Evolutionary conservation across 2,113 vertebrate genomes (phyloP).

Genomic region (Egretta garzetta): DNA sequence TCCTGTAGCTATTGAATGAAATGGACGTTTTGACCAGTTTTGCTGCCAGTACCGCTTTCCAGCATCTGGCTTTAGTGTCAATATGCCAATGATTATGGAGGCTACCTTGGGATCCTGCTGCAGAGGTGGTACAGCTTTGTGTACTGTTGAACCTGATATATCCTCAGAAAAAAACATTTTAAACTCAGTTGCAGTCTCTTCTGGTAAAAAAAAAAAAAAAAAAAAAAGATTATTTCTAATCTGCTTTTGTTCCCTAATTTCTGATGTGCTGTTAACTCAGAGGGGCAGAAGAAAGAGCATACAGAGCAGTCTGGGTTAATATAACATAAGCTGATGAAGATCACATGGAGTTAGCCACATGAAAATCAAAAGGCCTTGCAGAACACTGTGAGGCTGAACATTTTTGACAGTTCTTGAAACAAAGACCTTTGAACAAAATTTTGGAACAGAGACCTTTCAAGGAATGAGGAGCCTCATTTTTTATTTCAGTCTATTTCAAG

Average conservation of each 20-base stretch:
- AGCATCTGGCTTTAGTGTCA: not conserved
- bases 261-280: not conserved
- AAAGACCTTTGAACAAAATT: not conserved
- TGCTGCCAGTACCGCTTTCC: not conserved
- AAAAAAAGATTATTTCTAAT: not conserved
- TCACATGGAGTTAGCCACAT: not conserved
- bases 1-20: not conserved
- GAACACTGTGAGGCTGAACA: not conserved
- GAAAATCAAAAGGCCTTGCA: not conserved
- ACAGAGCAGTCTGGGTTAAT: not conserved
- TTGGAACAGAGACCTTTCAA: not conserved
- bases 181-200: not conserved
- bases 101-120: not conserved
- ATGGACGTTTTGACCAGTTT: not conserved
- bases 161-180: not conserved
- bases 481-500: not conserved
- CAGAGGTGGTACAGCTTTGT: not conserved
- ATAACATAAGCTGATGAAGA: not conserved
- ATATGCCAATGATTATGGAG: not conserved
- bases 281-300: not conserved
- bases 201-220: accelerated
- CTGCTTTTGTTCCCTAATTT: not conserved
- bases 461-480: not conserved
- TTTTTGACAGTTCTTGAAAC: constrained; percentile 6
- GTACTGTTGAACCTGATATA: not conserved